Percentiles rank a stretch among this genome's conserved stretches.
Conservation (phyloP, 2,888 invertebrate species). For the Argyresthia goedartella region DNA sequence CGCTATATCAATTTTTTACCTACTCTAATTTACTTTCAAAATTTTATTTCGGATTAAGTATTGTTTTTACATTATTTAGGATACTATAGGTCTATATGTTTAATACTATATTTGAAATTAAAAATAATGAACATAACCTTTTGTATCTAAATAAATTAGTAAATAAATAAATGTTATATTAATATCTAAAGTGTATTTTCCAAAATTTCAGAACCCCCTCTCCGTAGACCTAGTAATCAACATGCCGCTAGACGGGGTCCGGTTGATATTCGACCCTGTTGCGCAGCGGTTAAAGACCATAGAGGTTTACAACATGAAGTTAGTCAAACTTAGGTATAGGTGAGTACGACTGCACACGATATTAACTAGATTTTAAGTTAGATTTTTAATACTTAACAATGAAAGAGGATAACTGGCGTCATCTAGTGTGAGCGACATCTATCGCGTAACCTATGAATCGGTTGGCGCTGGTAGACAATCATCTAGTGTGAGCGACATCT, state of each 20-base stretch:
- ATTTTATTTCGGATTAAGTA: too few relatives aligned
- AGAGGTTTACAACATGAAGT: conserved; percentile 97
- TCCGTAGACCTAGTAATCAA: conserved; percentile 96
- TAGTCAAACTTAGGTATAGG: conserved; percentile 97
- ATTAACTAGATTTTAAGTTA: neutral
- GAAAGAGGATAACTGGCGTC: too few relatives aligned
- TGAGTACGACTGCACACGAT: conserved; percentile 54
- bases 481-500: too few relatives aligned
- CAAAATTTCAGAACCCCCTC: conserved; percentile 85
- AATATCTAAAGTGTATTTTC: neutral
- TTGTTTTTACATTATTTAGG: too few relatives aligned
- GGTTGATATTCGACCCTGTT: conserved; percentile 96
- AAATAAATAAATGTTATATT: too few relatives aligned
- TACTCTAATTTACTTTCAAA: too few relatives aligned
- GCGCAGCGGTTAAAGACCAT: conserved; percentile 96
- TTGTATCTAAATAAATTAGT: too few relatives aligned
- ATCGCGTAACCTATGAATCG: neutral
- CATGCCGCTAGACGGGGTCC: conserved; percentile 95
- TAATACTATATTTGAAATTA: too few relatives aligned
- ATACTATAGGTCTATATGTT: too few relatives aligned
- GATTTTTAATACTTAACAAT: neutral
- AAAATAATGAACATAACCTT: too few relatives aligned
- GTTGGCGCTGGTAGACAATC: neutral
- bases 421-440: neutral
- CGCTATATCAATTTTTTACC: too few relatives aligned